Conservation (phyloP, 2,888 invertebrate species). For the Melanargia galathea region DNA sequence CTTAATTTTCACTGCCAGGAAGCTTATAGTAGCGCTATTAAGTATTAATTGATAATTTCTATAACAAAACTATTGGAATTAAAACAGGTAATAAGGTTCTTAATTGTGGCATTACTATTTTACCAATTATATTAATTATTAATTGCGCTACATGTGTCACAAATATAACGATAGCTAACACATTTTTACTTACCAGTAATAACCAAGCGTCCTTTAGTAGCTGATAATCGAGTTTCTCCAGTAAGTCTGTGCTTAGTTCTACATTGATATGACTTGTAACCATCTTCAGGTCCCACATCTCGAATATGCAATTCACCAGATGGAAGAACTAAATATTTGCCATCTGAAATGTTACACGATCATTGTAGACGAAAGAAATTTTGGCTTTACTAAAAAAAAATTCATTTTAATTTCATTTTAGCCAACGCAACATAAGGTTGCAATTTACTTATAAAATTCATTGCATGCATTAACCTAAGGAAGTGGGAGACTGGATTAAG, state of each 20-base stretch:
- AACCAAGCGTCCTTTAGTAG: slow-evolving; percentile 95
- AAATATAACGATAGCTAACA: background rate
- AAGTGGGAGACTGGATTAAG: slow-evolving; percentile 78
- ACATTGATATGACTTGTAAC: slow-evolving; percentile 96
- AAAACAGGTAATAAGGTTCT: background rate
- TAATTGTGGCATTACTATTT: background rate
- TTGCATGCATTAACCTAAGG: slow-evolving; percentile 79
- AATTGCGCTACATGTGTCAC: slow-evolving; percentile 39
- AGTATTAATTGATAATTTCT: slow-evolving; percentile 24
- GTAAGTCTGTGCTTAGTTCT: slow-evolving; percentile 96
- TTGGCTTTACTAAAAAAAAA: background rate
- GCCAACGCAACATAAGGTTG: slow-evolving; percentile 66
- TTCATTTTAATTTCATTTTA: slow-evolving; percentile 24
- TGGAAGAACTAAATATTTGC: slow-evolving; percentile 96
- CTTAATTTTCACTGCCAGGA: slow-evolving; percentile 32
- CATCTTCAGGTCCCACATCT: slow-evolving; percentile 97
- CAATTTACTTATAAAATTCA: slow-evolving; percentile 74
- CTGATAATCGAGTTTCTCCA: slow-evolving; percentile 95
- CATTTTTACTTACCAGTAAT: slow-evolving; percentile 91
- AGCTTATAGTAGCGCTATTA: slow-evolving; percentile 34
- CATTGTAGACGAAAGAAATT: slow-evolving; percentile 28
- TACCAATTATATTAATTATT: slow-evolving; percentile 40
- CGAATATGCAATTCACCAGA: slow-evolving; percentile 97
- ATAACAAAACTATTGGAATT: background rate
- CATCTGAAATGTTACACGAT: slow-evolving; percentile 84